Percentiles rank a stretch among this genome's conserved stretches.
Evolutionary conservation across 2,797 vertebrate genomes (phyloP).

Genomic region (Oceanodroma leucorhoa): DNA sequence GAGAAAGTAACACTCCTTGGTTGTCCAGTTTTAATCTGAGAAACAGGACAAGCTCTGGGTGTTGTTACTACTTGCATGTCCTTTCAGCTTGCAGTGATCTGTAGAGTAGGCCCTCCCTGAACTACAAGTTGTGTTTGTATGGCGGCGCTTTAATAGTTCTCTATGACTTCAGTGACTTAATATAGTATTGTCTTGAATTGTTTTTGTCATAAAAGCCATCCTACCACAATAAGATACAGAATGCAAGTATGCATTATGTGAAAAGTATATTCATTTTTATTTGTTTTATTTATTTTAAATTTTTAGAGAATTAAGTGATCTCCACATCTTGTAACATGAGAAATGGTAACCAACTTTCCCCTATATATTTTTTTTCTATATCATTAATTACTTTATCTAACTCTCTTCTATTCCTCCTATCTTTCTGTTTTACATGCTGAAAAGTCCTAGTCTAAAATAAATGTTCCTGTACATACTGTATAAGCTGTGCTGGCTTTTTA

Average conservation of each 20-base stretch:
- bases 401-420: neutral
- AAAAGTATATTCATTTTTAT: neutral
- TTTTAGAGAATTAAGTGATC: neutral
- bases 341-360: neutral
- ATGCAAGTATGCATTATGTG: neutral
- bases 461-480: neutral
- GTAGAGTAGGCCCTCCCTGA: neutral
- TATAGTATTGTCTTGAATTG: neutral
- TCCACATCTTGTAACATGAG: neutral
- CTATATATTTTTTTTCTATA: accelerated
- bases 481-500: neutral
- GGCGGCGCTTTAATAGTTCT: neutral
- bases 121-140: neutral
- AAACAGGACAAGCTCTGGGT: neutral
- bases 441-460: neutral
- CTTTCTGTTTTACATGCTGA: neutral
- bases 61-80: neutral
- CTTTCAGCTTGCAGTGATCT: neutral
- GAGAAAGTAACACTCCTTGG: neutral
- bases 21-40: neutral
- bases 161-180: neutral
- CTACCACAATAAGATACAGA: neutral
- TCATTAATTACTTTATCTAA: neutral
- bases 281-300: neutral
- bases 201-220: neutral